Conservation (phyloP, 2,113 vertebrate species). For the Mirza zaza region DNA sequence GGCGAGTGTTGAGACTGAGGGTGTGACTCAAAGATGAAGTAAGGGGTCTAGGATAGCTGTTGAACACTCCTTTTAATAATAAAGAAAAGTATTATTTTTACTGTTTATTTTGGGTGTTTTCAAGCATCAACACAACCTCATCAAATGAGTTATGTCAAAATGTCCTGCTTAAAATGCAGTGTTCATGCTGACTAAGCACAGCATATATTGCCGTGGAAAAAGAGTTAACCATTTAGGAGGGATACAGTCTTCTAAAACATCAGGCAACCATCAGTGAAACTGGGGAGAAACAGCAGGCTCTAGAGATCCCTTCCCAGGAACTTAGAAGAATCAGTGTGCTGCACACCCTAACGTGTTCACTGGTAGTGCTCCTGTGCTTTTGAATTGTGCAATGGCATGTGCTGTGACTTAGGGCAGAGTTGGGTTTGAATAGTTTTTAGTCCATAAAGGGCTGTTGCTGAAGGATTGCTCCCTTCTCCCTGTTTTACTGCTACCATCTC, state of each 20-base stretch:
- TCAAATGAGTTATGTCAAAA: neutral
- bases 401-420: neutral
- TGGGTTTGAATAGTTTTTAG: neutral
- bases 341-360: accelerated
- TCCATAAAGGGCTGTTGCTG: neutral
- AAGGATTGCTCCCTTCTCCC: conserved; percentile 15
- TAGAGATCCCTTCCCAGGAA: neutral
- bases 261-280: neutral
- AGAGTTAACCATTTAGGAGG: neutral
- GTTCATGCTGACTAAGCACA: neutral
- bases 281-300: neutral
- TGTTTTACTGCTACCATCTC: conserved; percentile 16
- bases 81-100: neutral
- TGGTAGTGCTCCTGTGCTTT: neutral
- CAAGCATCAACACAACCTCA: neutral
- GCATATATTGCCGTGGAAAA: neutral
- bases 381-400: neutral
- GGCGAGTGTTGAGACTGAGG: neutral
- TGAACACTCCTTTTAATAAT: neutral
- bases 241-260: neutral
- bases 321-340: no score
- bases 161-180: neutral
- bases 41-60: neutral
- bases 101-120: neutral
- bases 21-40: neutral